Conservation (phyloP, 2,888 invertebrate genomes). For the Panzeria rudis region DNA sequence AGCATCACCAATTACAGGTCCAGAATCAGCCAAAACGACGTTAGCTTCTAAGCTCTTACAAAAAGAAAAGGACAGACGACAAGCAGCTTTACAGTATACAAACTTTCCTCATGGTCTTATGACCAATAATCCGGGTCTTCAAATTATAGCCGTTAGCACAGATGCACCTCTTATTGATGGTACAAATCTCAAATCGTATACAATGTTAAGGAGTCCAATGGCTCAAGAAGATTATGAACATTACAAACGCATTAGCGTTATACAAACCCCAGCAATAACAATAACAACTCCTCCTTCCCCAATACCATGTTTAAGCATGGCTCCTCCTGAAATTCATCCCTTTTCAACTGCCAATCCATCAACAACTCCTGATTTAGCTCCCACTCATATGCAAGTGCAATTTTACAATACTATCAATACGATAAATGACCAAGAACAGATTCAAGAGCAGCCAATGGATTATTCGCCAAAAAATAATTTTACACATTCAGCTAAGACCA, state of each 20-base stretch:
- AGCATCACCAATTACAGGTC: not conserved
- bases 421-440: conserved; percentile 51
- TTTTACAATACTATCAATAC: conserved; percentile 71
- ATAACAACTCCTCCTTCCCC: conserved; percentile 45
- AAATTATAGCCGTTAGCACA: conserved; percentile 57
- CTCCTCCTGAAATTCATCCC: conserved; percentile 60
- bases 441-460: conserved; percentile 82
- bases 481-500: conserved; percentile 82
- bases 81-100: conserved; percentile 67
- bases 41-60: conserved; percentile 80
- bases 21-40: conserved; percentile 80
- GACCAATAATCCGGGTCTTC: conserved; percentile 48
- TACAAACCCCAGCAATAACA: conserved; percentile 78
- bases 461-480: conserved; percentile 83
- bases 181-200: conserved; percentile 76
- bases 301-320: conserved; percentile 29
- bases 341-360: conserved; percentile 29
- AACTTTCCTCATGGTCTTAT: conserved; percentile 28
- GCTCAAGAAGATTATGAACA: conserved; percentile 79
- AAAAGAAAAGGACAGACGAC: conserved; percentile 78
- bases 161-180: conserved; percentile 37
- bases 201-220: conserved; percentile 77
- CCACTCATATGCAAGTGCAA: conserved; percentile 75
- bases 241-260: conserved; percentile 81
- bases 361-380: conserved; percentile 15